Percentiles rank a stretch among this genome's conserved stretches.
phyloP scores from a whole-genome alignment of 1,140 invertebrate species.

The Tetramorium simillimum region DNA sequence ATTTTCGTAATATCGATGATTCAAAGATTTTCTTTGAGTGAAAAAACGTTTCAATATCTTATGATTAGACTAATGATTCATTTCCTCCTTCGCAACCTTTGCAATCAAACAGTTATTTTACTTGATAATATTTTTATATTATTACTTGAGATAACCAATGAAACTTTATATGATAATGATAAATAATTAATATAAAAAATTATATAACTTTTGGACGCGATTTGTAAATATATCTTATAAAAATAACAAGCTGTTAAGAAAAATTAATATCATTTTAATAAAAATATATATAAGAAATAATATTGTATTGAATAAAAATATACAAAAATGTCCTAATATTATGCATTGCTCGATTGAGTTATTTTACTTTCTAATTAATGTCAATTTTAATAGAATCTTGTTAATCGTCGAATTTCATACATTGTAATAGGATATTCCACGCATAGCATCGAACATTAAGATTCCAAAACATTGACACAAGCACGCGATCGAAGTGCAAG shows the following conservation, averaged over 20 bases:
- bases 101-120: neutral
- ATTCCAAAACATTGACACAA: constrained; percentile 8
- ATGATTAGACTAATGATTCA: constrained; percentile 2
- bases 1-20: neutral
- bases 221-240: neutral
- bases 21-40: neutral
- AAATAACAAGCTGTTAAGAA: neutral
- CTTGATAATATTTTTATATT: neutral
- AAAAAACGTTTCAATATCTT: neutral
- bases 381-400: neutral
- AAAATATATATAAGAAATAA: neutral
- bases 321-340: neutral
- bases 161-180: neutral
- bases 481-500: constrained; percentile 8
- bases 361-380: neutral
- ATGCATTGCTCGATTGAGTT: neutral
- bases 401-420: neutral
- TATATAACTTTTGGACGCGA: neutral
- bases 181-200: neutral
- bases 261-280: neutral
- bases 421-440: neutral
- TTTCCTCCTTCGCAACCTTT: neutral
- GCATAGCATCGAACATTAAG: neutral
- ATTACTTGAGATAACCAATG: neutral
- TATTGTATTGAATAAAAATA: neutral